Evolutionary conservation across 1,140 invertebrate genomes (phyloP), one percentile per base, ranked within the genome.

Genomic region (Paralvinella palmiformis): DNA sequence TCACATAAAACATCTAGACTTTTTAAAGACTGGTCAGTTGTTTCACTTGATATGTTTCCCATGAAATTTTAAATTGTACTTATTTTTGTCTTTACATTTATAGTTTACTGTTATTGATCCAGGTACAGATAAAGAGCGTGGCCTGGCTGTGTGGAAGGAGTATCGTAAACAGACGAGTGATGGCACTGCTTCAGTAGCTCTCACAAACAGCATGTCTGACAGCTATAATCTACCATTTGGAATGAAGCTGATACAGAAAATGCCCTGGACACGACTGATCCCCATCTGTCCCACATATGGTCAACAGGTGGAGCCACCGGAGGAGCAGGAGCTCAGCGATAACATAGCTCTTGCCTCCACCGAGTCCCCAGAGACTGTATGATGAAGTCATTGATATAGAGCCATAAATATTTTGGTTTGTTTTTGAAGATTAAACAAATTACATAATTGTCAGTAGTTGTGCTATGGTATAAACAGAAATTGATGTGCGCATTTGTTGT

Each of bases 191-290:
- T 33, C 55, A 33, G 27, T 15, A 7, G 29, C 29, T 22, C 27
- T 57, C 1, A 20, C 22, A n/a, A 20, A 57, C 33, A 27, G 33
- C 20, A 27, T 57, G 29, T 57, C 55, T 4, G 55, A 22, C 55
- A 57, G 27, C 27, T 57, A 57, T n/a, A 32, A 57, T 33, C 55
- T 57, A 7, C 55, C 55, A 20, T 57, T 27, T n/a, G 55, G 55
- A 20, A 57, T 57, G 55, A 6, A 27, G 29, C 35, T 20, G 29
- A 57, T 57, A 32, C 55, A 32, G 7, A 27, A 32, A 3, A 27
- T 31, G 10, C 27, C 27, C 10, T 57, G 29, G 27, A 3, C 35
- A 20, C 20, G 55, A 2, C 13, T 20, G 13, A 7, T 57, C n/a
- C 55, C 55, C 20, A 32, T 57, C 55, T 31, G 29, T 33, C 55